Percentiles rank a stretch among this genome's conserved stretches.
Evolutionary conservation across 2,797 vertebrate genomes (phyloP).

Genomic region (Hephaestus fuliginosus): DNA sequence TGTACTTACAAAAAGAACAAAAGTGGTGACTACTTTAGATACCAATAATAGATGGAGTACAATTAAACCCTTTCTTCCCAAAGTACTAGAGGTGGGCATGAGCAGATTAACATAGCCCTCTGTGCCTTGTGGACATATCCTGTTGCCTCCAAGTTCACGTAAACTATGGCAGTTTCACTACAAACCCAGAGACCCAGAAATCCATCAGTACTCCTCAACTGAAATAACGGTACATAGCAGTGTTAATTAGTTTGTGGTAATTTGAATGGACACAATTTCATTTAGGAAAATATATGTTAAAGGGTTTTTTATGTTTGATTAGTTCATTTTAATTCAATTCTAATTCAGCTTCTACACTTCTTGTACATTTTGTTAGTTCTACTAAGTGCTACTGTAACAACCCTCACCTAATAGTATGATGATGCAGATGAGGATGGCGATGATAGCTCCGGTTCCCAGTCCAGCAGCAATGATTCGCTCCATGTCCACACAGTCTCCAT

Average conservation of each 20-base stretch:
- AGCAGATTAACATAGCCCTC: no score
- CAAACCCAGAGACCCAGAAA: background rate
- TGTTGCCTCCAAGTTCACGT: background rate
- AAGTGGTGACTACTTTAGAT: background rate
- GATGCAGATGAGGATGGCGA: slow-evolving; percentile 97
- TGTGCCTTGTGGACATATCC: background rate
- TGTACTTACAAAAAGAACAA: background rate
- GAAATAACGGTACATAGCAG: no score
- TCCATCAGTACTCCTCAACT: background rate
- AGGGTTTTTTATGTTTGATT: background rate
- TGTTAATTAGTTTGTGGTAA: background rate
- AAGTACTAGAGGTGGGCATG: background rate
- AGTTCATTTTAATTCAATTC: background rate
- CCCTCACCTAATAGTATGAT: slow-evolving; percentile 95
- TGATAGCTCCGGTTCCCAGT: slow-evolving; percentile 95
- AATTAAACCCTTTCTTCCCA: background rate
- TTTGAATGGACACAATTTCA: background rate
- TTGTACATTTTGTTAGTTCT: background rate
- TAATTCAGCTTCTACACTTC: background rate
- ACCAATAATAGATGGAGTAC: slow-evolving; percentile 4
- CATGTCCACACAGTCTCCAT: slow-evolving; percentile 95
- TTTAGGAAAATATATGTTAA: background rate
- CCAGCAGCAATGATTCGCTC: slow-evolving; percentile 93
- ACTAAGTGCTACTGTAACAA: background rate
- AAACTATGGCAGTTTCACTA: background rate